These are phyloP conservation scores for Lytechinus pictus DNA, from an alignment of 35 echinoderm and acorn worm genomes.

Conservation along the genomic window DNA sequence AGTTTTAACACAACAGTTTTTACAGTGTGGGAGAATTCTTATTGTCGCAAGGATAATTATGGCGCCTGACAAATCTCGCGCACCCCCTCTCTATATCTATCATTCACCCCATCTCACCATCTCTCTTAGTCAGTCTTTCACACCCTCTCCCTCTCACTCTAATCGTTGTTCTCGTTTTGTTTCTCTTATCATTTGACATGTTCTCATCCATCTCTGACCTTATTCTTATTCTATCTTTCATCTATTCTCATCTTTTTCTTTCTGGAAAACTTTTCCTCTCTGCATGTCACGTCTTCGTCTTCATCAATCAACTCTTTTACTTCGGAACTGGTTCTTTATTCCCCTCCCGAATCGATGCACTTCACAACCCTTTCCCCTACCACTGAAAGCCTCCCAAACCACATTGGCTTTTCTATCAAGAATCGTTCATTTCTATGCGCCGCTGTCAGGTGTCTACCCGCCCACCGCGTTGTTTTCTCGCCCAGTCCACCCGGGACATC, in stretches of 20 bases:
- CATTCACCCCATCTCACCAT: not conserved
- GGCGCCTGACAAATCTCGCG: not conserved
- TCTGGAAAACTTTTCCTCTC: not conserved
- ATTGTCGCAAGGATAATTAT: too few relatives aligned
- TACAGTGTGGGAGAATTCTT: too few relatives aligned
- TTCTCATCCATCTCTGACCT: not conserved
- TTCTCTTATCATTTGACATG: too few relatives aligned
- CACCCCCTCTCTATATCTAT: not conserved
- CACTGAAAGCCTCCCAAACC: not conserved
- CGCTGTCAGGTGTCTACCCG: not conserved
- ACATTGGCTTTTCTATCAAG: not conserved
- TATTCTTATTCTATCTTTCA: not conserved
- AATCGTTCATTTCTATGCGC: not conserved
- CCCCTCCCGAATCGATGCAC: conserved; percentile 7
- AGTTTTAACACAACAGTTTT: too few relatives aligned
- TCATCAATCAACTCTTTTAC: not conserved
- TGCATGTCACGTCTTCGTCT: not conserved
- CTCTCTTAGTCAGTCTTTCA: not conserved
- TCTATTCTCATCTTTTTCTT: not conserved
- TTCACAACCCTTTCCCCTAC: not conserved
- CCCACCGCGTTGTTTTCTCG: not conserved
- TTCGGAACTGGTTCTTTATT: not conserved
- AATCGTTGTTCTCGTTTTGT: too few relatives aligned
- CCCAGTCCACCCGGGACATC: not conserved
- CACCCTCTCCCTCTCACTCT: not conserved